phyloP scores from a whole-genome alignment of 2,113 vertebrate genomes.

The Albula glossodonta region DNA sequence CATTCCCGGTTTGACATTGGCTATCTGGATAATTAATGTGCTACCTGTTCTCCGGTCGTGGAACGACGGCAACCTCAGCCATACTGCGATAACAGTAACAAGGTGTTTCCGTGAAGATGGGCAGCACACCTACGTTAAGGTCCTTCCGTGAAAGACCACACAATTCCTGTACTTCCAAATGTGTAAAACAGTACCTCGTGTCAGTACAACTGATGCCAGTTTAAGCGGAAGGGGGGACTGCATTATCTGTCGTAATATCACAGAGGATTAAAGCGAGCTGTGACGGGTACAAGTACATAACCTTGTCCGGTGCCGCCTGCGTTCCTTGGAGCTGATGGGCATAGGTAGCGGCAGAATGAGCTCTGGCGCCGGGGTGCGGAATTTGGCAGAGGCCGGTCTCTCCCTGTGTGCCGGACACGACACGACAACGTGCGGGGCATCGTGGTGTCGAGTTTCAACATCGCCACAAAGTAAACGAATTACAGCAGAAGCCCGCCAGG shows the following conservation, averaged over 20 bases:
- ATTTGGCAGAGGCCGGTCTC: not conserved
- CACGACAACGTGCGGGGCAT: conserved; percentile 2
- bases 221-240: not conserved
- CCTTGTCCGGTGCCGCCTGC: not conserved
- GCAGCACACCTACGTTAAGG: not conserved
- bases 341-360: not conserved
- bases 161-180: not conserved
- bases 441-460: conserved; percentile 29
- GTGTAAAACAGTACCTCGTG: not conserved
- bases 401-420: not conserved
- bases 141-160: not conserved
- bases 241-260: not conserved
- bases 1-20: not conserved
- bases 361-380: too few species aligned
- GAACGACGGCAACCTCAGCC: not conserved
- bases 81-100: not conserved
- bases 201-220: not conserved
- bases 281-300: not conserved
- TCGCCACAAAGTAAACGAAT: conserved; percentile 60
- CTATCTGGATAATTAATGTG: not conserved
- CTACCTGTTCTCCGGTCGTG: not conserved
- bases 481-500: conserved; percentile 45
- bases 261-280: not conserved
- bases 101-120: not conserved
- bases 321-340: not conserved